Percentiles rank a stretch among this genome's conserved stretches.
Conservation (phyloP, 2,113 vertebrate species). For the Heliornis fulica region DNA sequence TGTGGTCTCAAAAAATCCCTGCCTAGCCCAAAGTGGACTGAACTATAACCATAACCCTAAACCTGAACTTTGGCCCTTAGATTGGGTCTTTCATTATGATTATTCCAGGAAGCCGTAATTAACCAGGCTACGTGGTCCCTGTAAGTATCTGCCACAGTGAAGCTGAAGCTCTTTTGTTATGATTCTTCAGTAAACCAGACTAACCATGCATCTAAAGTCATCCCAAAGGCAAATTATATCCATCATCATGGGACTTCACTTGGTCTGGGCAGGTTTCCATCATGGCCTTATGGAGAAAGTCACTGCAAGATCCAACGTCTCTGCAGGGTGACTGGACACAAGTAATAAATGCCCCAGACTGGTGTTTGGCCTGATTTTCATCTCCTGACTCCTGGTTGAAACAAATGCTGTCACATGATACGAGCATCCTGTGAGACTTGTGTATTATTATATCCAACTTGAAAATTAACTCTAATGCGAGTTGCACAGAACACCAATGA, state of each 20-base stretch:
- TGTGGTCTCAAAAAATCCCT: no score
- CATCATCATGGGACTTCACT: not conserved
- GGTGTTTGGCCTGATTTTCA: constrained; percentile 35
- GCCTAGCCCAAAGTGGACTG: not conserved
- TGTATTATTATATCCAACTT: constrained; percentile 43
- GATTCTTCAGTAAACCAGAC: constrained; percentile 3
- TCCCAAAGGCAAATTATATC: constrained; percentile 41
- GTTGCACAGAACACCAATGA: constrained; percentile 33
- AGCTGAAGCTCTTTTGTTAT: not conserved
- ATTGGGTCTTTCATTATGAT: not conserved
- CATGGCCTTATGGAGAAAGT: not conserved
- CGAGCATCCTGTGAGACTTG: constrained; percentile 27
- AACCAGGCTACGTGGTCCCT: not conserved
- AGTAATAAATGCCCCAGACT: constrained; percentile 12
- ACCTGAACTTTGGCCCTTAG: not conserved
- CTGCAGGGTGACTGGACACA: constrained; percentile 25
- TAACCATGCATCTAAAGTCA: not conserved
- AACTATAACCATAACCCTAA: not conserved
- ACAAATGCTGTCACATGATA: constrained; percentile 51
- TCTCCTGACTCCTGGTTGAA: constrained; percentile 42
- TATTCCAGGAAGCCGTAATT: not conserved
- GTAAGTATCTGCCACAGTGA: not conserved
- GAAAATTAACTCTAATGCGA: constrained; percentile 42
- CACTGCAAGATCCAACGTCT: constrained; percentile 15
- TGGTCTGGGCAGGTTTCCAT: constrained; percentile 12